phyloP scores from a whole-genome alignment of 2,113 vertebrate species.

The Sapayoa aenigma region DNA sequence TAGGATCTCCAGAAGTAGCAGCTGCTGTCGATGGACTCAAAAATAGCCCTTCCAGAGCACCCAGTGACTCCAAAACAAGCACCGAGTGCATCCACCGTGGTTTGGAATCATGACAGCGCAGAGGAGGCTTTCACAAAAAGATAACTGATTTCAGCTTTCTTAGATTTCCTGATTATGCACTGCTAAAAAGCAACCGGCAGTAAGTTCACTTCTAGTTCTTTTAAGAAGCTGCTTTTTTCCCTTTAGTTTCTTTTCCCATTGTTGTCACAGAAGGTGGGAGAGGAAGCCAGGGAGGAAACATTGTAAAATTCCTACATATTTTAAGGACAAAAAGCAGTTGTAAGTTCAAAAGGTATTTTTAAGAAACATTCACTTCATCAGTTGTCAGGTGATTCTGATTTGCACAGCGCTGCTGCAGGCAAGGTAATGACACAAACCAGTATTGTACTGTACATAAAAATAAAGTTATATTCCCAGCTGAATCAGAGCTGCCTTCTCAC shows the following conservation, averaged over 20 bases:
- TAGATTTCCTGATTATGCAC: background rate
- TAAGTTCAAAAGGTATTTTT: background rate
- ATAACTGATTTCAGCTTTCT: background rate
- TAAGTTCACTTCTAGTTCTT: background rate
- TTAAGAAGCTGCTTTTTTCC: background rate
- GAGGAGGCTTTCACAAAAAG: background rate
- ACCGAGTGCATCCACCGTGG: rapidly evolving
- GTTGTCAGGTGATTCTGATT: background rate
- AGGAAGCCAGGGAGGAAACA: background rate
- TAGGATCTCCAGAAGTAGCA: background rate
- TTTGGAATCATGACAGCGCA: rapidly evolving
- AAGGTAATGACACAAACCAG: background rate
- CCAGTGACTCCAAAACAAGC: background rate
- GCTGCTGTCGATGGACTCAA: background rate
- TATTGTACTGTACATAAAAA: background rate
- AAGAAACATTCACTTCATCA: background rate
- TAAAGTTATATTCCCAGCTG: background rate
- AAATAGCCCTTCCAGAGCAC: background rate
- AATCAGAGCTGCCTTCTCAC: conserved; percentile 1
- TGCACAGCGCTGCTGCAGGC: background rate
- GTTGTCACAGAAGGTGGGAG: background rate
- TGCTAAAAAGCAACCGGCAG: background rate
- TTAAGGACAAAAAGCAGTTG: conserved; percentile 8
- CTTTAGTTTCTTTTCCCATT: background rate
- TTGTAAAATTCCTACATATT: background rate